Evolutionary conservation across 1,140 invertebrate species (phyloP).

Genomic region (Popillia japonica): DNA sequence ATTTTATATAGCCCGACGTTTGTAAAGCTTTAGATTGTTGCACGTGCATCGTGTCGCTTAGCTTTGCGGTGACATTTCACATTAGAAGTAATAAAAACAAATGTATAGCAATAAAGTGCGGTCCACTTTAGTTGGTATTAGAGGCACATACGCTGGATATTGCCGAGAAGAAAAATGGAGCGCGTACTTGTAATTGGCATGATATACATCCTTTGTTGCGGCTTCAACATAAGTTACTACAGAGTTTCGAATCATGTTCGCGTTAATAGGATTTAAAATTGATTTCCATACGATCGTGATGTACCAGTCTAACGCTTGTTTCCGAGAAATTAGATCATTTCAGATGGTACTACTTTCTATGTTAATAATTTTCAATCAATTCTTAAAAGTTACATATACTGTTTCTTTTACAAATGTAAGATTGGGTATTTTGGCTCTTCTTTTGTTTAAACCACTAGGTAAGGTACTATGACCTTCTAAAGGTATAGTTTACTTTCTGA

Average conservation of each 20-base stretch:
- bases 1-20: not conserved
- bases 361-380: too few species aligned
- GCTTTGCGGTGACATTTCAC: slow-evolving; percentile 21
- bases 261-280: not conserved
- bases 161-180: not conserved
- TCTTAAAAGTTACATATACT: too few species aligned
- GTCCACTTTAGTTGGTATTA: slow-evolving; percentile 23
- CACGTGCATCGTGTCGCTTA: not conserved
- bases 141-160: slow-evolving; percentile 5
- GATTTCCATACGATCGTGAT: too few species aligned
- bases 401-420: too few species aligned
- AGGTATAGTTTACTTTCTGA: too few species aligned
- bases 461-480: too few species aligned
- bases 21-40: not conserved
- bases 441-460: too few species aligned
- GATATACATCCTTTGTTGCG: not conserved
- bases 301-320: too few species aligned
- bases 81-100: slow-evolving; percentile 33
- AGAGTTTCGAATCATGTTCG: not conserved
- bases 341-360: too few species aligned
- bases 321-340: too few species aligned
- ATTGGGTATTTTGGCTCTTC: too few species aligned
- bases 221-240: not conserved
- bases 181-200: not conserved
- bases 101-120: slow-evolving; percentile 16